Percentiles rank a stretch among this genome's conserved stretches.
Evolutionary conservation across 1,140 invertebrate genomes (phyloP).

Genomic region (Papilio polyxenes): DNA sequence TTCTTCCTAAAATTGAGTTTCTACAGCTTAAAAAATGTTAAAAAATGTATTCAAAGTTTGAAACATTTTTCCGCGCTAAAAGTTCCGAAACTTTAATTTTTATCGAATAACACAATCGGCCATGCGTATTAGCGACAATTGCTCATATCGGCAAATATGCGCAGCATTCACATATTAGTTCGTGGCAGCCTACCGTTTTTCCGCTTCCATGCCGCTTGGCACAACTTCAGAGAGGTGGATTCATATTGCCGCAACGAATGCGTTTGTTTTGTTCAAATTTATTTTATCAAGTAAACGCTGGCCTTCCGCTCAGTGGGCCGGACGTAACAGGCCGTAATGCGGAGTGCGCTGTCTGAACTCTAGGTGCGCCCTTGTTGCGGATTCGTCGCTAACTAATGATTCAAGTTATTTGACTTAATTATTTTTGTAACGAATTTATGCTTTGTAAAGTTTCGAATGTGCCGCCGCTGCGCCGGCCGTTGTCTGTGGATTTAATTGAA

Average conservation of each 20-base stretch:
- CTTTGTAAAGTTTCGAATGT: slow-evolving; percentile 54
- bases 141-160: slow-evolving; percentile 64
- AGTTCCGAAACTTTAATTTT: background rate
- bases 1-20: background rate
- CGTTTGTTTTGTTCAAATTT: slow-evolving; percentile 80
- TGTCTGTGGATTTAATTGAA: slow-evolving; percentile 50
- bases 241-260: slow-evolving; percentile 77
- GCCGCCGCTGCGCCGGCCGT: background rate
- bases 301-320: slow-evolving; percentile 70
- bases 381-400: slow-evolving; percentile 68
- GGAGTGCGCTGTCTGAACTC: slow-evolving; percentile 51
- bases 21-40: background rate
- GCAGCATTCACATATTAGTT: slow-evolving; percentile 76
- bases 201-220: slow-evolving; percentile 77
- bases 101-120: slow-evolving; percentile 34
- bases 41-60: background rate
- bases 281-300: slow-evolving; percentile 79
- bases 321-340: slow-evolving; percentile 70
- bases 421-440: slow-evolving; percentile 59
- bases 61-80: background rate
- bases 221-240: slow-evolving; percentile 77
- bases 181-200: slow-evolving; percentile 66
- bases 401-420: slow-evolving; percentile 72
- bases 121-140: slow-evolving; percentile 47
- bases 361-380: slow-evolving; percentile 49